Evolutionary conservation across 1,140 invertebrate species (phyloP), one percentile per base, ranked within the genome.

Genomic region (Drosophila rufa): DNA sequence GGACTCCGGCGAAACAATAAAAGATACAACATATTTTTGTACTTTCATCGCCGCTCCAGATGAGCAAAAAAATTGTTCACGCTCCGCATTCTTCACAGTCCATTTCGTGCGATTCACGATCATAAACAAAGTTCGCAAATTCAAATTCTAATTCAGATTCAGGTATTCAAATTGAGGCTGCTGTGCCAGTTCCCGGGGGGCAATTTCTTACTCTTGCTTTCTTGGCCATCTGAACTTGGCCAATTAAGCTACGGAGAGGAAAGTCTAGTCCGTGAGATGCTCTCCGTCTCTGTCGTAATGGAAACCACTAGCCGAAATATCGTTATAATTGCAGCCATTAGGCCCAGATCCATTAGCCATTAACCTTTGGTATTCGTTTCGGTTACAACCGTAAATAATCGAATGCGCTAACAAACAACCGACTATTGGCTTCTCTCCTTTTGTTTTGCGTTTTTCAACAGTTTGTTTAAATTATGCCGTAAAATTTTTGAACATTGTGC

Each of bases 391-490:
- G 42, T 68, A 38, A 55, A 78, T 60, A 77, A 69, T 76, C 74
- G 61, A 76, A 76, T 75, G 53, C 55, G 55, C 71, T 42, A 73
- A 73, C 33, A 19, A 45, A 45, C 58, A 22, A 22, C 2, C 14
- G 43, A 27, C 53, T 27, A 73, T 50, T 59, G 36, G 70, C 50
- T 60, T 46, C 45, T 57, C 46, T 36, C 30, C 22, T 51, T 77
- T 75, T 60, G 55, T 57, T 57, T 50, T 50, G 55, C 48, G 43
- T 55, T 71, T 73, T 81, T 89, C 76, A 84, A 89, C 74, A 78
- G 80, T 83, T 89, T 79, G 84, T 89, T 75, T 84, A 83, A 83
- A 84, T 89, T 87, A 87, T 87, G 80, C 71, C 80, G 68, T 80
- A 71, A 68, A 85, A 79, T 79, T 45, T 86, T 70, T 83, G 56